Evolutionary conservation across 35 echinoderm and acorn worm genomes (phyloP).

Genomic region (Holothuria glaberrima): DNA sequence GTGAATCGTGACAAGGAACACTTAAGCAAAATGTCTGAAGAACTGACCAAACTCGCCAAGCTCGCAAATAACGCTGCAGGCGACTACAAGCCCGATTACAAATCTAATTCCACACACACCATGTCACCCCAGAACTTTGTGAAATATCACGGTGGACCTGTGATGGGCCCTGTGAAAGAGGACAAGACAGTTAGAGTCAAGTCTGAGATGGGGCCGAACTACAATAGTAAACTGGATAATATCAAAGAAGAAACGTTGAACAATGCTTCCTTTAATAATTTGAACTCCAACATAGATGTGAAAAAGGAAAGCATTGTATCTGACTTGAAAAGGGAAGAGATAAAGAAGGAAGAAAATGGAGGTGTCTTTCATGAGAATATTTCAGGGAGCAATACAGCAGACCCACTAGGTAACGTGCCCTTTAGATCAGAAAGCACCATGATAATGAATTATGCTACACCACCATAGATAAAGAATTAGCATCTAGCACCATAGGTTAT

Average conservation of each 20-base stretch:
- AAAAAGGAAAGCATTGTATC: conserved; percentile 36
- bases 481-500: too few relatives aligned
- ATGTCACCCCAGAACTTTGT: conserved; percentile 55
- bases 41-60: conserved; percentile 90
- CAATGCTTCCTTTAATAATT: conserved; percentile 45
- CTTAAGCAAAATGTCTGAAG: conserved; percentile 74
- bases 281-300: conserved; percentile 32
- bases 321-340: neutral
- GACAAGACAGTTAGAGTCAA: conserved; percentile 62
- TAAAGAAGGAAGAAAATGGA: conserved; percentile 46
- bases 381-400: conserved; percentile 54
- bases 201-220: conserved; percentile 46
- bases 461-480: too few relatives aligned
- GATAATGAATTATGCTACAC: too few relatives aligned
- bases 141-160: conserved; percentile 38
- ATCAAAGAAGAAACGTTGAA: conserved; percentile 43
- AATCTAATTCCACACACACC: neutral
- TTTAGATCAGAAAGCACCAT: too few relatives aligned
- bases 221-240: conserved; percentile 43
- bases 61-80: conserved; percentile 88
- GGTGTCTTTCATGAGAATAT: conserved; percentile 59
- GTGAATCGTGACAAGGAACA: neutral
- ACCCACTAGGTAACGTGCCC: conserved; percentile 27
- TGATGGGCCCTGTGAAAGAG: conserved; percentile 45
- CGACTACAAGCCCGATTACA: conserved; percentile 72